Evolutionary conservation across 2,113 vertebrate species (phyloP).

Genomic region (Poicephalus meyeri): DNA sequence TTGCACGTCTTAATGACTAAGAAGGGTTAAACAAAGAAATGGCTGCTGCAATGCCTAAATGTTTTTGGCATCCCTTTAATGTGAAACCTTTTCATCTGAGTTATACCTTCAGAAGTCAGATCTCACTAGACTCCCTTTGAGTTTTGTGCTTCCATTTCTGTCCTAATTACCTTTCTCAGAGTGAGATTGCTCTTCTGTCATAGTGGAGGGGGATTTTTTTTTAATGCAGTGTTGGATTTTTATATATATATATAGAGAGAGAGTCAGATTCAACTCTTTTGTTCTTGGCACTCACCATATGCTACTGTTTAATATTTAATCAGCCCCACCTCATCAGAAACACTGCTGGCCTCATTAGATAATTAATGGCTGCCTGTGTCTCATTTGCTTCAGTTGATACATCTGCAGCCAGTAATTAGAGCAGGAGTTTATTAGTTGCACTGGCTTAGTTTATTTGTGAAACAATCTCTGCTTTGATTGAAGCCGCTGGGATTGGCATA

Average conservation of each 20-base stretch:
- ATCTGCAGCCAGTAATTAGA: slow-evolving; percentile 88
- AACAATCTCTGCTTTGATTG: slow-evolving; percentile 76
- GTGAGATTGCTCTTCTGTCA: slow-evolving; percentile 52
- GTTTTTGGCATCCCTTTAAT: slow-evolving; percentile 72
- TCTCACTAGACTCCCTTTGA: slow-evolving; percentile 50
- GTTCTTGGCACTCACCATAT: slow-evolving; percentile 82
- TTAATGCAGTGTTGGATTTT: not conserved
- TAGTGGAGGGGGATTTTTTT: not conserved
- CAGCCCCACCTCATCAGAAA: slow-evolving; percentile 84
- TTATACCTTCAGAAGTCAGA: slow-evolving; percentile 70
- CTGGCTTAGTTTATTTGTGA: slow-evolving; percentile 80
- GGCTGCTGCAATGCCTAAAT: slow-evolving; percentile 33
- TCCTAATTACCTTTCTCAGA: slow-evolving; percentile 77
- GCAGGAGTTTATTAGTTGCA: slow-evolving; percentile 83
- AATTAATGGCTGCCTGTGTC: slow-evolving; percentile 84
- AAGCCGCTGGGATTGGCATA: slow-evolving; percentile 75
- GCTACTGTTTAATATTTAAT: slow-evolving; percentile 90
- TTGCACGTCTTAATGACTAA: not conserved
- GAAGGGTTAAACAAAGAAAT: slow-evolving; percentile 74
- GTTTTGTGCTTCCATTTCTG: slow-evolving; percentile 52
- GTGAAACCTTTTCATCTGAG: slow-evolving; percentile 74
- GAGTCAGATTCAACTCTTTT: slow-evolving; percentile 65
- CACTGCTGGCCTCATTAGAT: slow-evolving; percentile 85
- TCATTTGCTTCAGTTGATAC: slow-evolving; percentile 84
- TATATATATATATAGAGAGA: not conserved